A percentile compares a stretch with the other conserved stretches of the same genome.
Conservation (phyloP, 2,888 invertebrate species). For the Caenorhabditis becei region DNA sequence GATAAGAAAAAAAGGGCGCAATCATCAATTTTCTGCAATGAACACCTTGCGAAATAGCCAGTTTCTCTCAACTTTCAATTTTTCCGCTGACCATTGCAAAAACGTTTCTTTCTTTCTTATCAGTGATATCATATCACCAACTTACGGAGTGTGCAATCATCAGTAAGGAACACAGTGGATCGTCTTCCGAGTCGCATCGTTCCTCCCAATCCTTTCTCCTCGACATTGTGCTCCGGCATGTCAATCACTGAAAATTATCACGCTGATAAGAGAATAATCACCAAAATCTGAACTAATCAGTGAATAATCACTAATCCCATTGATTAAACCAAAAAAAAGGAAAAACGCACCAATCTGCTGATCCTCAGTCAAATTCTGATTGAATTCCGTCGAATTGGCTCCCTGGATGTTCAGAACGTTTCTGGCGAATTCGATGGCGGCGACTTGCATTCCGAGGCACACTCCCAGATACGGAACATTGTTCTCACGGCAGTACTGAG, state of each 20-base stretch:
- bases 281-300: no score
- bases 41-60: no score
- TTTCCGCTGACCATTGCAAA: no score
- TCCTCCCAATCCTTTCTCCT: conserved; percentile 89
- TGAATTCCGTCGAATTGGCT: conserved; percentile 92
- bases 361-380: conserved; percentile 83
- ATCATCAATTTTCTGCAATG: no score
- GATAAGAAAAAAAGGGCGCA: no score
- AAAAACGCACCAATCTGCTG: conserved; percentile 70
- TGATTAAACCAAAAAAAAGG: no score
- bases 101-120: no score
- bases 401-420: conserved; percentile 88
- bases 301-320: not conserved
- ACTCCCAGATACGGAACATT: conserved; percentile 92
- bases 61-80: no score
- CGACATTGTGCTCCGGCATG: conserved; percentile 98
- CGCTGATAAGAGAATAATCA: not conserved
- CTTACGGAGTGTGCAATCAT: conserved; percentile 83
- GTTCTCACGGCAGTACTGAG: conserved; percentile 93
- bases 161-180: conserved; percentile 88
- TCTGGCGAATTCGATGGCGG: conserved; percentile 94
- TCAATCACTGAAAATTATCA: conserved; percentile 85
- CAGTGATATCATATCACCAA: conserved; percentile 1
- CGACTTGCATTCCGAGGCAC: conserved; percentile 97
- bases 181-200: conserved; percentile 98